Conservation (phyloP, 2,113 vertebrate species). For the Gavia stellata region DNA sequence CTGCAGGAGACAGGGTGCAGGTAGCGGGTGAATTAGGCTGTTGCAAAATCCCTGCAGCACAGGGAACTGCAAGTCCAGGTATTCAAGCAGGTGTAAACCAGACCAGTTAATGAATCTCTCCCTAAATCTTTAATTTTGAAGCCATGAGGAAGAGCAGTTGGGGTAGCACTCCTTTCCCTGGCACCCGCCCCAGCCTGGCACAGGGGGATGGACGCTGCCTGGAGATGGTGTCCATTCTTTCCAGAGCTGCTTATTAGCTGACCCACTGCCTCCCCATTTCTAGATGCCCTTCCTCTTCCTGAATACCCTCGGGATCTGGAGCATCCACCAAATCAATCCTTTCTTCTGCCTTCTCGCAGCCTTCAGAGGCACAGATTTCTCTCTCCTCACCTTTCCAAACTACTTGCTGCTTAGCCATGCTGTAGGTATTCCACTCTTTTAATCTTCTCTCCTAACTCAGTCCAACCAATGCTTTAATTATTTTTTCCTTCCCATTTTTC, state of each 20-base stretch:
- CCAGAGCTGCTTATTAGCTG: not conserved
- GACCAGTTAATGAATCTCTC: too few relatives aligned
- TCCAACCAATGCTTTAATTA: not conserved
- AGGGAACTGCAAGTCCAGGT: not conserved
- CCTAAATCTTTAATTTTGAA: not conserved
- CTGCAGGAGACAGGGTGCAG: not conserved
- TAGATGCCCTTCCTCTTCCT: not conserved
- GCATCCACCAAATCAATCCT: not conserved
- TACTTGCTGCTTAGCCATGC: not conserved
- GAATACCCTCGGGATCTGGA: not conserved
- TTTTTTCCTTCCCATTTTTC: not conserved
- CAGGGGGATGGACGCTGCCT: not conserved
- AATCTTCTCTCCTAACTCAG: not conserved
- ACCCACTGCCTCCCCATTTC: not conserved
- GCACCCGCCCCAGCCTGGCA: not conserved
- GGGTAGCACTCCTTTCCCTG: not conserved
- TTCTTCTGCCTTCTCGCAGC: not conserved
- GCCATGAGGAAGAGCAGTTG: not conserved
- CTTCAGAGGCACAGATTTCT: not conserved
- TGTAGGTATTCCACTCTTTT: not conserved
- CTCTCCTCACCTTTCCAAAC: not conserved
- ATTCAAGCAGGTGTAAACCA: not conserved
- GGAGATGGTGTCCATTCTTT: not conserved
- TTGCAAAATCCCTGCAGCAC: not conserved
- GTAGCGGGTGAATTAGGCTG: accelerated